Evolutionary conservation across 2,888 invertebrate genomes (phyloP).

Genomic region (Xestia xanthographa): DNA sequence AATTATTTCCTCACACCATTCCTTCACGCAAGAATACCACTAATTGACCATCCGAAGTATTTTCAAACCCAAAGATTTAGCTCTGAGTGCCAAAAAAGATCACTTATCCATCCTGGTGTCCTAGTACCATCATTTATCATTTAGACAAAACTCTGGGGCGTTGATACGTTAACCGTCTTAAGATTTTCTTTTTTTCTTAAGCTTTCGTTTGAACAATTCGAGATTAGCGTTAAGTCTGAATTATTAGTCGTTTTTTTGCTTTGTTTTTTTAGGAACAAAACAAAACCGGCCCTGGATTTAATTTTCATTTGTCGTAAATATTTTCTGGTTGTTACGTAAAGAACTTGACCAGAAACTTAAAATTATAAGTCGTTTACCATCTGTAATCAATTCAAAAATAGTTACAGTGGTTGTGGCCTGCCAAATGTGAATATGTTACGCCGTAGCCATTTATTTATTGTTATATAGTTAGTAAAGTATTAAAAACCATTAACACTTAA

Average conservation of each 20-base stretch:
- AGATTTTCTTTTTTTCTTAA: slow-evolving; percentile 57
- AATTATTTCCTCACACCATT: slow-evolving; percentile 8
- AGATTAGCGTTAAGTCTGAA: slow-evolving; percentile 58
- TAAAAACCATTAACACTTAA: too few species aligned
- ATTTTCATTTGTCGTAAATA: not conserved
- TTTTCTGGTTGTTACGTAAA: not conserved
- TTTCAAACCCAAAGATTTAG: slow-evolving; percentile 39
- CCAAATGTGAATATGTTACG: too few species aligned
- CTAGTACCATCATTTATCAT: slow-evolving; percentile 63
- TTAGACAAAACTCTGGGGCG: slow-evolving; percentile 50
- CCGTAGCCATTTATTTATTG: too few species aligned
- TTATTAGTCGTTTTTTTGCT: slow-evolving; percentile 39
- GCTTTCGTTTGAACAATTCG: slow-evolving; percentile 46
- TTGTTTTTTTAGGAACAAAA: slow-evolving; percentile 1
- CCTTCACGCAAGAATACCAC: slow-evolving; percentile 12
- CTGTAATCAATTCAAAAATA: too few species aligned
- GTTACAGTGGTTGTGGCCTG: too few species aligned
- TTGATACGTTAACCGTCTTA: slow-evolving; percentile 58
- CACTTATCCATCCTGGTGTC: slow-evolving; percentile 16
- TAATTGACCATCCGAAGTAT: slow-evolving; percentile 44
- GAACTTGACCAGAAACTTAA: not conserved
- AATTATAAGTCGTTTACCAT: not conserved
- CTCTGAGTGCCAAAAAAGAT: slow-evolving; percentile 49
- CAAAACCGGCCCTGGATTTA: not conserved
- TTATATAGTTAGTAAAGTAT: too few species aligned